Evolutionary conservation across 2,888 invertebrate species (phyloP).

Genomic region (Ischnus inquisitorius): DNA sequence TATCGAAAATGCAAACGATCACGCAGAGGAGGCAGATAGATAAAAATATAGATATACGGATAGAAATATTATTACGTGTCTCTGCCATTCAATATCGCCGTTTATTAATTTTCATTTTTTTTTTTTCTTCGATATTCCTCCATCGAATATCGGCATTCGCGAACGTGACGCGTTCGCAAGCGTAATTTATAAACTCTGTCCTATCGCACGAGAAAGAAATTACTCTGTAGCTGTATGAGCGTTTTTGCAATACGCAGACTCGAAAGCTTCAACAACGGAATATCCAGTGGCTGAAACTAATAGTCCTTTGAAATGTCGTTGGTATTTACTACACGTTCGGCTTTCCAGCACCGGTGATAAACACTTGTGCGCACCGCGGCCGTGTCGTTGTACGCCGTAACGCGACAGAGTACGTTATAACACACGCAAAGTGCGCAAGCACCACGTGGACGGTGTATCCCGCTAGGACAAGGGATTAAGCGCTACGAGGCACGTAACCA

Average conservation of each 20-base stretch:
- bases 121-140: background rate
- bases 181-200: slow-evolving; percentile 10
- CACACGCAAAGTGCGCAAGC: background rate
- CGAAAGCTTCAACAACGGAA: slow-evolving; percentile 6
- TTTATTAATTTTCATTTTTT: slow-evolving; percentile 28
- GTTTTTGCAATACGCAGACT: background rate
- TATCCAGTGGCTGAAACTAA: slow-evolving; percentile 8
- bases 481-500: slow-evolving; percentile 38
- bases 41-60: background rate
- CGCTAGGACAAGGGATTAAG: slow-evolving; percentile 52
- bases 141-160: background rate
- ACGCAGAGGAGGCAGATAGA: background rate
- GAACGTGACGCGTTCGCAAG: background rate
- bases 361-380: slow-evolving; percentile 46
- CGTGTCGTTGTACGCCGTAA: slow-evolving; percentile 31
- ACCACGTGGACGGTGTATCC: slow-evolving; percentile 26
- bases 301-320: slow-evolving; percentile 30
- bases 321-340: background rate
- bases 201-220: background rate
- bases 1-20: background rate
- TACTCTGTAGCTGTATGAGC: too few species aligned
- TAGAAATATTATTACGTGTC: slow-evolving; percentile 11
- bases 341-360: slow-evolving; percentile 33
- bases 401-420: background rate
- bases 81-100: background rate